Percentiles rank a stretch among this genome's conserved stretches.
Evolutionary conservation across 2,113 vertebrate species (phyloP).

Genomic region (Herpetotheres cachinnans): DNA sequence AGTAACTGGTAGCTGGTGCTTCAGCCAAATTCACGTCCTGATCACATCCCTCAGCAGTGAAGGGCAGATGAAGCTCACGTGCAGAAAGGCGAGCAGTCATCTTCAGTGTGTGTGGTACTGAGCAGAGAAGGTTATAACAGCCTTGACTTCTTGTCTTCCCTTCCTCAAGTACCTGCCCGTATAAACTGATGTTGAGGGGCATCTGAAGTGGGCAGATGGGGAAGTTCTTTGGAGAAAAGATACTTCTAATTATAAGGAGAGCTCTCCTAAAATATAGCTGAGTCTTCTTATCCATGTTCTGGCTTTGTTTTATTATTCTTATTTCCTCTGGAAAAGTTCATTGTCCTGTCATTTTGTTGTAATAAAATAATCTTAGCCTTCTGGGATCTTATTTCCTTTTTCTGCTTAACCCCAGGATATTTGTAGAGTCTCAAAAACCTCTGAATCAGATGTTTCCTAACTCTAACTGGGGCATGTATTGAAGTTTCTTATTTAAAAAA

Average conservation of each 20-base stretch:
- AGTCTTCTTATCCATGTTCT: not conserved
- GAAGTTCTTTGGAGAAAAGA: not conserved
- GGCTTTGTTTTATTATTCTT: not conserved
- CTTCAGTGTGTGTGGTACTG: fast-evolving
- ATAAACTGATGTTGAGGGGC: not conserved
- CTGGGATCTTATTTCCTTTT: conserved; percentile 26
- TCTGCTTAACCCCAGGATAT: conserved; percentile 1
- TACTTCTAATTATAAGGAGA: not conserved
- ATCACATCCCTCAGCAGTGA: not conserved
- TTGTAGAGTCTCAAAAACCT: conserved; percentile 21
- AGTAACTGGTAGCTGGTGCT: not conserved
- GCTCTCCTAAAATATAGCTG: not conserved
- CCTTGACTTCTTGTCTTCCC: not conserved
- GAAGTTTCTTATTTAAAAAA: not conserved
- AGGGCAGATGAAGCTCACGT: not conserved
- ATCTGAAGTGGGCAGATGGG: not conserved
- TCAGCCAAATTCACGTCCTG: not conserved
- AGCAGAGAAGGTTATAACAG: not conserved
- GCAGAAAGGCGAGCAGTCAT: not conserved
- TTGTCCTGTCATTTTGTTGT: conserved; percentile 20
- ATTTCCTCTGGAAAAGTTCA: conserved; percentile 34
- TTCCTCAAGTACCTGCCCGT: not conserved
- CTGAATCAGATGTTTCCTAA: conserved; percentile 32
- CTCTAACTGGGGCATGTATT: not conserved
- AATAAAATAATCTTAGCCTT: conserved; percentile 39